Evolutionary conservation across 2,888 invertebrate genomes (phyloP).

Genomic region (Dione vanillae): DNA sequence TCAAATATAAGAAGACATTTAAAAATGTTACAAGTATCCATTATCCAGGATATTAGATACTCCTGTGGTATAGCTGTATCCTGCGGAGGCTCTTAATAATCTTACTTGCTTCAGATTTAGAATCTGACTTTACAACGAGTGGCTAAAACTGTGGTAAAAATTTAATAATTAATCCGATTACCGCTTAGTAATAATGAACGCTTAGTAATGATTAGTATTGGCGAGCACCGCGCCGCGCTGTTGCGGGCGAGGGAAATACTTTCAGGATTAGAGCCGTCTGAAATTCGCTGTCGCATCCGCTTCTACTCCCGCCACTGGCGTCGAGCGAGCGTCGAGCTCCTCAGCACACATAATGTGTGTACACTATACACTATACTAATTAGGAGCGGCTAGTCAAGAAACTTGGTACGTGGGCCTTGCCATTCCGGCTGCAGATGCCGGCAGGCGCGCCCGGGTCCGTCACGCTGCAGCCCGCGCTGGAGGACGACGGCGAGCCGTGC

Average conservation of each 20-base stretch:
- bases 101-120: constrained; percentile 11
- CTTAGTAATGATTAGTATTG: constrained; percentile 45
- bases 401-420: constrained; percentile 92
- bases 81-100: constrained; percentile 5
- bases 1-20: background rate
- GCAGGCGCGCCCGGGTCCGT: constrained; percentile 95
- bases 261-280: constrained; percentile 39
- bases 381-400: constrained; percentile 94
- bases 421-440: constrained; percentile 93
- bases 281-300: background rate
- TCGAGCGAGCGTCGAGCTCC: constrained; percentile 8
- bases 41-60: background rate
- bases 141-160: constrained; percentile 24
- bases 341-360: background rate
- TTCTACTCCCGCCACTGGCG: constrained; percentile 17
- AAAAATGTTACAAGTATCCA: background rate
- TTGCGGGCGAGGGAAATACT: constrained; percentile 42
- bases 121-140: constrained; percentile 18
- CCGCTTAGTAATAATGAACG: constrained; percentile 37
- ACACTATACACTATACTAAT: background rate
- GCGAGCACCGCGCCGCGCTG: constrained; percentile 37
- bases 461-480: constrained; percentile 93
- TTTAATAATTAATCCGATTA: constrained; percentile 45
- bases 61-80: background rate
- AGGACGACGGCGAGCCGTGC: constrained; percentile 95